These are phyloP conservation scores for Squalus acanthias DNA, from an alignment of 2,797 vertebrate genomes.

Conservation along the genomic window DNA sequence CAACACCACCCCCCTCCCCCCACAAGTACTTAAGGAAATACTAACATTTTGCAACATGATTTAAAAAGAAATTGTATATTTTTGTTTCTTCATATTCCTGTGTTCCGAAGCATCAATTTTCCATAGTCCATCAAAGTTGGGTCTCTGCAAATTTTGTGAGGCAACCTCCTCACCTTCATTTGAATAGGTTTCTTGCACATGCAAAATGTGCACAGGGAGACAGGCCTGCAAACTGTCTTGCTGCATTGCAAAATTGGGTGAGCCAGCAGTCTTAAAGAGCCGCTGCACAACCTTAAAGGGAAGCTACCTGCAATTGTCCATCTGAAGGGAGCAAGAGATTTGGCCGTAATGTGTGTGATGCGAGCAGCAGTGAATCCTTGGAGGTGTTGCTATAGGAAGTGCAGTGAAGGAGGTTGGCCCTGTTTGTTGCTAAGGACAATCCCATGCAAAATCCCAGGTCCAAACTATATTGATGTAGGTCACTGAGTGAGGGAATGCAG, in stretches of 20 bases:
- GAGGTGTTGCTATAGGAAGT: background rate
- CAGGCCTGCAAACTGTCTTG: background rate
- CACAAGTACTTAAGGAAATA: too few species aligned
- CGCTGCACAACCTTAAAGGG: background rate
- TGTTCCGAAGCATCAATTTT: too few species aligned
- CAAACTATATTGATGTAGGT: background rate
- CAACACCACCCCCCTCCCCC: too few species aligned
- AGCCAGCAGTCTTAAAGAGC: background rate
- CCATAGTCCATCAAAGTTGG: background rate
- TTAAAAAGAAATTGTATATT: too few species aligned
- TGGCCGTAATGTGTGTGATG: background rate
- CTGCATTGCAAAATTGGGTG: background rate
- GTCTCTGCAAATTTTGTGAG: background rate
- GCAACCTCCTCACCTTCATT: background rate
- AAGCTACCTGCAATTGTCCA: background rate
- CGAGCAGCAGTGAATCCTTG: background rate
- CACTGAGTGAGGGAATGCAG: background rate
- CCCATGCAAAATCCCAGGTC: background rate
- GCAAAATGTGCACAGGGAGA: background rate
- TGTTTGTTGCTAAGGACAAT: background rate
- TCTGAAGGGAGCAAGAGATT: background rate
- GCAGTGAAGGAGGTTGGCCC: background rate
- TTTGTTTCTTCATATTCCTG: too few species aligned
- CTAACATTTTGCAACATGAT: too few species aligned
- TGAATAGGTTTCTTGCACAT: background rate